Evolutionary conservation across 2,797 vertebrate genomes (phyloP), one percentile per base, ranked within the genome.

Genomic region (Bufotes viridis): DNA sequence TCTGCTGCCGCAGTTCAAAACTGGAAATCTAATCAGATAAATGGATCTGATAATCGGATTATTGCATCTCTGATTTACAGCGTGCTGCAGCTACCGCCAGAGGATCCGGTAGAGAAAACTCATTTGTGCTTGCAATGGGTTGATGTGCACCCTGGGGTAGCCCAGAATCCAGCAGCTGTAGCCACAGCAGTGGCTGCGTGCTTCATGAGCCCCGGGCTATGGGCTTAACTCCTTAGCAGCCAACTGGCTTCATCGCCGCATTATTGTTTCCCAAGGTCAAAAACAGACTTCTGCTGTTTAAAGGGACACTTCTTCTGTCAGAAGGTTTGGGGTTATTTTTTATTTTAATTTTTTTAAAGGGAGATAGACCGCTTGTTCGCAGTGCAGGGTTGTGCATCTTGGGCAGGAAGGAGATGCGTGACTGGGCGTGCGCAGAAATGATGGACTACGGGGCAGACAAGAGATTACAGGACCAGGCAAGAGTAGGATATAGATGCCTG

Each of bases 11-110:
- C 17, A 61, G 18, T 67, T 75, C 65, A 76, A 42, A 75, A 75
- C 67, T 81, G 55, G 34, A 89, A 89, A 81, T 85, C 87, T 89
- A 89, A 89, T 89, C 72, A 70, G 15, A 78, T 67, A 86, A 86
- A 89, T 86, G 88, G 88, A 82, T 86, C 76, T 49, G 29, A 81
- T 86, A 89, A 89, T 89, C 69, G 18, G 78, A 85, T 89, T 86
- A 86, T 24, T 0, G 76, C n/a, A 63, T 67, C 79, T 29, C 49
- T 86, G 88, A 81, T 72, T 81, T 89, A 76, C 72, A 76, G 84
- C 57, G 34, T 22, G 14, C 69, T 1, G 8, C 70, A 17, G 83
- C 42, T 70, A 78, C 78, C 13, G 78, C 83, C 58, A 60, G 57
- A 76, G 84, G 58, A 81, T 29, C 58, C 20, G 2, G 49, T 11